These are phyloP conservation scores for Drosophila biarmipes DNA, from an alignment of 1,140 invertebrate species.

Conservation along the genomic window DNA sequence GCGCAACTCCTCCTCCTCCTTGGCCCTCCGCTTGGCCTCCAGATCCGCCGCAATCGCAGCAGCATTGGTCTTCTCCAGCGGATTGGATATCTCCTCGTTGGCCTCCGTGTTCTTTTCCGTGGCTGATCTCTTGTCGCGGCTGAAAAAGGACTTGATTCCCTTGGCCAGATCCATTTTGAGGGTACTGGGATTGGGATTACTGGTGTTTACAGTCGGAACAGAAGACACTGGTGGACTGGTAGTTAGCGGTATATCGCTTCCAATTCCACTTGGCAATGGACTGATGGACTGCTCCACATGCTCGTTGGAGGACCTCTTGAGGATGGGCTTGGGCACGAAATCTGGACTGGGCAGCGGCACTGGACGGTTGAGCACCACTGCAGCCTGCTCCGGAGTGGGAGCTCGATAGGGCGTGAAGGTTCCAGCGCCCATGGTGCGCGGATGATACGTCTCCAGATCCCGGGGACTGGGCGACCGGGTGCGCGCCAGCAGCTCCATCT, in stretches of 20 bases:
- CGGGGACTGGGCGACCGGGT: constrained; percentile 85
- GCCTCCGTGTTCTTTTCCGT: constrained; percentile 79
- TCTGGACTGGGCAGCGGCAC: constrained; percentile 87
- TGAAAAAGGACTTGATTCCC: constrained; percentile 81
- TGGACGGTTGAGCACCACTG: constrained; percentile 86
- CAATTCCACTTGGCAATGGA: constrained; percentile 4
- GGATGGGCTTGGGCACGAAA: constrained; percentile 90
- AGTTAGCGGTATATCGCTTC: constrained; percentile 63
- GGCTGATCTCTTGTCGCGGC: constrained; percentile 68
- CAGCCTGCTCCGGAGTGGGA: constrained; percentile 85
- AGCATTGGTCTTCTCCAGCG: constrained; percentile 70
- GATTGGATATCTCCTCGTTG: constrained; percentile 68
- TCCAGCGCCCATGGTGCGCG: constrained; percentile 84
- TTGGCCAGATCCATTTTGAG: constrained; percentile 74
- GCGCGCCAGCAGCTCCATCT: constrained; percentile 85
- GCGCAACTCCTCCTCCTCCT: constrained; percentile 72
- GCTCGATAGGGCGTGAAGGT: constrained; percentile 81
- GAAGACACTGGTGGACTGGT: background rate
- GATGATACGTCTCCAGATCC: constrained; percentile 89
- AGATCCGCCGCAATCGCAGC: constrained; percentile 67
- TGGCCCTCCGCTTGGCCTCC: constrained; percentile 65
- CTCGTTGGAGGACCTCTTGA: constrained; percentile 86
- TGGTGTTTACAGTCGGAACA: background rate
- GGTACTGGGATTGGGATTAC: background rate
- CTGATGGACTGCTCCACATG: constrained; percentile 59